Base-by-base conservation (phyloP, 2,797 vertebrate species). In the Sebastes iracundus region DNA sequence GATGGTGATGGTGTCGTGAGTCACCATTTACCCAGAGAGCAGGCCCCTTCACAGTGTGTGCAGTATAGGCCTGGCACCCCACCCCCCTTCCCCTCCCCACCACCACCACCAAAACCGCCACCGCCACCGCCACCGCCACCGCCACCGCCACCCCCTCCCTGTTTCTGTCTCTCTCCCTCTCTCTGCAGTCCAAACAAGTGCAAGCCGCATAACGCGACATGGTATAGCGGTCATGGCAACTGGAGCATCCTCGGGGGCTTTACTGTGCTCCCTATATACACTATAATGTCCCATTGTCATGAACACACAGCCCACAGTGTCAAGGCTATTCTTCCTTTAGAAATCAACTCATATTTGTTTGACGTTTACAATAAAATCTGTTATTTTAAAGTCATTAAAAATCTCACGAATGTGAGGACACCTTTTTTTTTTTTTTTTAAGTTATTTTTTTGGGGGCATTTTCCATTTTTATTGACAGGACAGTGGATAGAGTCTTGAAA, bases 151-250 rank as follows among this genome's bases (percentile, higher is more conserved):
- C 65, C 67, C 68, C 63, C 80, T n/a, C 73, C 70, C 60, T 49
- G 25, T 53, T 49, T 23, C 76, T 63, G n/a, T 75, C 73, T 83
- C 82, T 13, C 87, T 81, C 72, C 38, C 67, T 33, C 75, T 32
- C 72, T 81, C 82, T 85, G 84, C 88, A 91, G 91, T 85, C 86
- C 73, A 81, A 86, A 82, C 77, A 76, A 42, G 81, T 84, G 53
- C 79, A 74, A 74, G 66, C 81, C 11, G 86, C 91, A 87, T 75
- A 80, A 82, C 6, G 27, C 30, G 80, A 87, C 85, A 80, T 80
- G 84, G 55, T 69, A 62, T 53, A 66, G 84, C 72, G 62, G 77
- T 84, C 81, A 83, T 88, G 81, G 83, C 72, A 88, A 84, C 59
- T 38, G 28, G 75, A 81, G 79, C 75, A 35, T 87, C 84, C 78